Conservation (phyloP, 2,113 vertebrate species). For the Patagioenas fasciata region DNA sequence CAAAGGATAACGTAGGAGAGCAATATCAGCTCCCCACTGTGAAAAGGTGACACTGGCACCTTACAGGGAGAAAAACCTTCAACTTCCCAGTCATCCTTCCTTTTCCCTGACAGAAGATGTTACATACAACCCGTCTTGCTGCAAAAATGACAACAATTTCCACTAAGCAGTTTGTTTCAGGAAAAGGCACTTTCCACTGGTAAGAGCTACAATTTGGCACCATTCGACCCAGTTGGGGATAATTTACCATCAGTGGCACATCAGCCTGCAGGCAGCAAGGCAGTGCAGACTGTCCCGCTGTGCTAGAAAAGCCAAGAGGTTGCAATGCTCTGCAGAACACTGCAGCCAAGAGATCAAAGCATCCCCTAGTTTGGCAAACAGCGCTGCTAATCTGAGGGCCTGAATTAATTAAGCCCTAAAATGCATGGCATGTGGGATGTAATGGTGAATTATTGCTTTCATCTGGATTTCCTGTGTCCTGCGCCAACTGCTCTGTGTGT, state of each 20-base stretch:
- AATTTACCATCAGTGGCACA: not conserved
- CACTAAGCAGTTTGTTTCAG: not conserved
- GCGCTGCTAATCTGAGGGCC: rapidly evolving
- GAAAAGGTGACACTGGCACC: not conserved
- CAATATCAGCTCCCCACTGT: not conserved
- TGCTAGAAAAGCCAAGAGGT: not conserved
- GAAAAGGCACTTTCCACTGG: rapidly evolving
- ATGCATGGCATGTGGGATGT: not conserved
- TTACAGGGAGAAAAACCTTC: not conserved
- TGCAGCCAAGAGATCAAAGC: not conserved
- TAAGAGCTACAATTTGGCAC: not conserved
- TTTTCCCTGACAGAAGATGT: not conserved
- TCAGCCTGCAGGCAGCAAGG: not conserved
- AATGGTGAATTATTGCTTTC: not conserved
- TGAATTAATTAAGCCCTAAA: constrained; percentile 18
- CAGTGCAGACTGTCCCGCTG: not conserved
- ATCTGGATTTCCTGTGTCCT: not conserved
- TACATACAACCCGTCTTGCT: not conserved
- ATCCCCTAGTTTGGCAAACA: not conserved
- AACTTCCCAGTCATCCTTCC: not conserved
- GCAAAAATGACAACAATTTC: not conserved
- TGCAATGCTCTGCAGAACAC: not conserved
- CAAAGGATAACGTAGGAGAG: rapidly evolving
- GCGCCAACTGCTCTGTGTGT: not conserved
- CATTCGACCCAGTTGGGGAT: not conserved